Conservation (phyloP, 1,140 invertebrate species). For the Sesamia nonagrioides region DNA sequence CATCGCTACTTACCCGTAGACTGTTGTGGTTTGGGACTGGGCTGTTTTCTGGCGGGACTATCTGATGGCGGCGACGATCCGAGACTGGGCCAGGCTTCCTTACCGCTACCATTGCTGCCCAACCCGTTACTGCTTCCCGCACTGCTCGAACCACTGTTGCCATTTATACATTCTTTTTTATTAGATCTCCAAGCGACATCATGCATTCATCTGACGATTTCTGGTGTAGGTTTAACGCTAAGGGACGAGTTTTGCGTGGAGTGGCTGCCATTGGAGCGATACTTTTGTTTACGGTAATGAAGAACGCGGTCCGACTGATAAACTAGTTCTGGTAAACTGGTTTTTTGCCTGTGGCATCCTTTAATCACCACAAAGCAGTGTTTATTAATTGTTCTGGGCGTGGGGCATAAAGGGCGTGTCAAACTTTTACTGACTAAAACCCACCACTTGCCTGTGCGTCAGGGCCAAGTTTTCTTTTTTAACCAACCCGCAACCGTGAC, state of each 20-base stretch:
- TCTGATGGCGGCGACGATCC: constrained; percentile 83
- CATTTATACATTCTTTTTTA: constrained; percentile 70
- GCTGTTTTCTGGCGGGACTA: constrained; percentile 74
- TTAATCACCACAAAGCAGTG: too few species aligned
- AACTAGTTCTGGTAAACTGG: too few species aligned
- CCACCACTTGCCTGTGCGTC: too few species aligned
- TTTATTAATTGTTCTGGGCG: too few species aligned
- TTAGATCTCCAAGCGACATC: constrained; percentile 71
- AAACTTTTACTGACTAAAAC: too few species aligned
- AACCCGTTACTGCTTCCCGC: constrained; percentile 57
- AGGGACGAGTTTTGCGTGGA: not conserved
- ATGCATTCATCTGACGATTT: not conserved
- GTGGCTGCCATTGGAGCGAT: constrained; percentile 15
- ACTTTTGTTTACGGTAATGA: not conserved
- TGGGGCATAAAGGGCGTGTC: too few species aligned
- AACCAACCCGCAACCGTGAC: too few species aligned
- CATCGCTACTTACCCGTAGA: constrained; percentile 60
- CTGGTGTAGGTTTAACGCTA: not conserved
- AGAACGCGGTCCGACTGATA: too few species aligned
- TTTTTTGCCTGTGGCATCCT: too few species aligned
- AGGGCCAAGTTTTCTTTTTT: too few species aligned
- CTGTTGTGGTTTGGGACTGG: constrained; percentile 76
- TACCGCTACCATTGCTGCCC: constrained; percentile 65
- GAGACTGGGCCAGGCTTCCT: constrained; percentile 92
- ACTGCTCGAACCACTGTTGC: constrained; percentile 53